Percentiles rank a stretch among this genome's conserved stretches.
phyloP scores from a whole-genome alignment of 2,797 vertebrate species.

The Anguilla megastoma region DNA sequence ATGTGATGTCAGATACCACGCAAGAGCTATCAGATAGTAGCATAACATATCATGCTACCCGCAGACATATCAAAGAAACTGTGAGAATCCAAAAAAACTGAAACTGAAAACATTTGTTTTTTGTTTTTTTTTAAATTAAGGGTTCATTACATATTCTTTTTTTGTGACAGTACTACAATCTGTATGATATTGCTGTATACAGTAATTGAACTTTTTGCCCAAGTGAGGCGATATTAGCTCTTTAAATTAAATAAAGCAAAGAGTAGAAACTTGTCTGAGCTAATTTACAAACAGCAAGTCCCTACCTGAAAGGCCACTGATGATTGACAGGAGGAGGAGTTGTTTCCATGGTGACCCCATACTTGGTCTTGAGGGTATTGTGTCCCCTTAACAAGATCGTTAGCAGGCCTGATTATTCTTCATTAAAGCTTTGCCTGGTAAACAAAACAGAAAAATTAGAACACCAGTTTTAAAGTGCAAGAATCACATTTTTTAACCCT shows the following conservation, averaged over 20 bases:
- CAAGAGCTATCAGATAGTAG: not conserved
- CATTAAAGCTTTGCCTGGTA: constrained; percentile 71
- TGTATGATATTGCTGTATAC: not conserved
- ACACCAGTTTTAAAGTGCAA: constrained; percentile 44
- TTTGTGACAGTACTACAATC: not conserved
- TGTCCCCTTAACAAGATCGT: constrained; percentile 49
- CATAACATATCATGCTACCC: not conserved
- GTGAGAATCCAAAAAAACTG: not conserved
- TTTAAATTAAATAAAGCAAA: constrained; percentile 7
- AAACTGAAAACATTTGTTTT: too few species aligned
- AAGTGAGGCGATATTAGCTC: not conserved
- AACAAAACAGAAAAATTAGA: constrained; percentile 53
- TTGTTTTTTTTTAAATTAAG: not conserved
- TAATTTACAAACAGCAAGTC: constrained; percentile 17
- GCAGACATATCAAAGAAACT: not conserved
- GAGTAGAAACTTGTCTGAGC: not conserved
- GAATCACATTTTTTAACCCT: constrained; percentile 34
- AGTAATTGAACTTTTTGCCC: not conserved
- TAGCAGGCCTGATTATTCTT: constrained; percentile 62
- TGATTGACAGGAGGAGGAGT: constrained; percentile 70
- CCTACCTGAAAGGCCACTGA: constrained; percentile 76
- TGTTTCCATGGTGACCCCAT: constrained; percentile 77
- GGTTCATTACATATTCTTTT: not conserved
- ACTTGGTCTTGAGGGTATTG: constrained; percentile 59
- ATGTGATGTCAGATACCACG: not conserved